phyloP scores from a whole-genome alignment of 2,888 invertebrate species.

The Ophion obscuratus region DNA sequence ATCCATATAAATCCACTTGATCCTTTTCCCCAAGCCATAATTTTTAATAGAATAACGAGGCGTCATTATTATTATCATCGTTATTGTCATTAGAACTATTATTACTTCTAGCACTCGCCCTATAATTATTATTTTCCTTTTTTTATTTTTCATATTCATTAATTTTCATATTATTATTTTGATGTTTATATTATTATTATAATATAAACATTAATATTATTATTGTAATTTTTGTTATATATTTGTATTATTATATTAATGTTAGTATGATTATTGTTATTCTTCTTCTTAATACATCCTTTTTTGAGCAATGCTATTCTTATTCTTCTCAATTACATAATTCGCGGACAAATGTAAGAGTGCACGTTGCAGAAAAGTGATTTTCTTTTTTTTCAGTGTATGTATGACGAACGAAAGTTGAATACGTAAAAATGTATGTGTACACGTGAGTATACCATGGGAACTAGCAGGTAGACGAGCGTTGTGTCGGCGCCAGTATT shows the following conservation, averaged over 20 bases:
- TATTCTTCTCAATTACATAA: not conserved
- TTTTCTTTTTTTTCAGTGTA: not conserved
- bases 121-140: not conserved
- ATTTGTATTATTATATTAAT: too few species aligned
- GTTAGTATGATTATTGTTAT: too few species aligned
- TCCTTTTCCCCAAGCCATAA: slow-evolving; percentile 4
- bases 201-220: not conserved
- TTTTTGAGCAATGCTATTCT: not conserved
- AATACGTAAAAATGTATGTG: not conserved
- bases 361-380: not conserved
- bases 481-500: not conserved
- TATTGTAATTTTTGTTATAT: not conserved
- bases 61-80: slow-evolving; percentile 20
- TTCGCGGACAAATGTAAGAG: not conserved
- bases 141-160: too few species aligned
- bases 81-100: slow-evolving; percentile 1
- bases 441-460: not conserved
- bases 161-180: not conserved
- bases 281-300: not conserved
- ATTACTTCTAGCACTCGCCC: too few species aligned
- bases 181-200: not conserved
- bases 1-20: slow-evolving; percentile 10
- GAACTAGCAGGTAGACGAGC: not conserved
- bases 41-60: slow-evolving; percentile 25
- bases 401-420: not conserved